These are phyloP conservation scores for Drosophila nannoptera DNA, from an alignment of 1,140 invertebrate species.

Conservation along the genomic window DNA sequence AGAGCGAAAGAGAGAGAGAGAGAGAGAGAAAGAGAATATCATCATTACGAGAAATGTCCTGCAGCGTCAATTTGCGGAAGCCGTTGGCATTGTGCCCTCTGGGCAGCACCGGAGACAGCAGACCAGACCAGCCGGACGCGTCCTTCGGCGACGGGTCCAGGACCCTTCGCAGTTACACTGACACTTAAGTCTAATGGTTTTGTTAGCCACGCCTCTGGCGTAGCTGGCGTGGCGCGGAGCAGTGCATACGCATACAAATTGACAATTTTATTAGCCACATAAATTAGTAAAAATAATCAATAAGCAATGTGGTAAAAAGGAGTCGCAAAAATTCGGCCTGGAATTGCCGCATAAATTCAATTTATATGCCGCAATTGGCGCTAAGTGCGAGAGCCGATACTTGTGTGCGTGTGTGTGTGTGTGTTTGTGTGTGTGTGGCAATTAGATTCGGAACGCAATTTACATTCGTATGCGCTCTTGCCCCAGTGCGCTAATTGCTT, in stretches of 20 bases:
- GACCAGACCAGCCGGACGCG: not conserved
- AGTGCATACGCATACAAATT: constrained; percentile 70
- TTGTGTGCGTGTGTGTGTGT: not conserved
- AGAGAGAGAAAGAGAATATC: constrained; percentile 20
- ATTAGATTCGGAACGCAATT: constrained; percentile 8
- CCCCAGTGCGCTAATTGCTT: constrained; percentile 47
- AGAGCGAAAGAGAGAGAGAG: constrained; percentile 3
- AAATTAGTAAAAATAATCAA: constrained; percentile 76
- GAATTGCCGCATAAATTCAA: constrained; percentile 58
- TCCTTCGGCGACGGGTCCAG: too few species aligned
- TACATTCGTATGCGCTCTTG: constrained; percentile 6
- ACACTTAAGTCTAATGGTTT: constrained; percentile 72
- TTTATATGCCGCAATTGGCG: constrained; percentile 57
- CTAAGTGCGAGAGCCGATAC: constrained; percentile 26
- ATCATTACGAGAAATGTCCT: constrained; percentile 74
- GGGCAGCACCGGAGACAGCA: constrained; percentile 21
- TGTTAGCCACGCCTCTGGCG: constrained; percentile 45
- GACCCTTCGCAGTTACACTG: constrained; percentile 23
- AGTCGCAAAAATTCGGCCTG: constrained; percentile 30
- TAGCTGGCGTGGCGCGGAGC: not conserved
- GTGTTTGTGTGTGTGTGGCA: constrained; percentile 10
- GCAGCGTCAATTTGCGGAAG: constrained; percentile 67
- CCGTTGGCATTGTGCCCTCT: constrained; percentile 65
- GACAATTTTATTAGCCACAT: constrained; percentile 75
- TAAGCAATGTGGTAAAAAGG: constrained; percentile 72